These are phyloP conservation scores for Drusus annulatus DNA, from an alignment of 1,140 invertebrate genomes.

Conservation along the genomic window DNA sequence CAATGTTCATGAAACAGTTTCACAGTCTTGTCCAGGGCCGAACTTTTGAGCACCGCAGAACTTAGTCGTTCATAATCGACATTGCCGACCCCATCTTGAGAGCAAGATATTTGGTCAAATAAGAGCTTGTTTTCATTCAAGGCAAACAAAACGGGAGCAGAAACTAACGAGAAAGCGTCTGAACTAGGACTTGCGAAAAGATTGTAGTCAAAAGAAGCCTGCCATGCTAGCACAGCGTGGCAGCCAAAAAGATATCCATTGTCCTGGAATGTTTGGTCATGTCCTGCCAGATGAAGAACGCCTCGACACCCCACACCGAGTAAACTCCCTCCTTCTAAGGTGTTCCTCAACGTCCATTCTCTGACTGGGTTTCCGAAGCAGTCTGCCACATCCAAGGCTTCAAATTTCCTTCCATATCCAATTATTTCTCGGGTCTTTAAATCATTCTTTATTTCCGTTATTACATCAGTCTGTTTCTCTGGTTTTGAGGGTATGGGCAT, in stretches of 20 bases:
- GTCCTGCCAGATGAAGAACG: conserved; percentile 83
- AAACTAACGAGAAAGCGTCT: conserved; percentile 77
- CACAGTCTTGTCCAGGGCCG: conserved; percentile 76
- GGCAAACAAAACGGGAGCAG: conserved; percentile 85
- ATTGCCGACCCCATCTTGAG: conserved; percentile 76
- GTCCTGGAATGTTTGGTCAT: conserved; percentile 75
- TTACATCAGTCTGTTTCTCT: conserved; percentile 66
- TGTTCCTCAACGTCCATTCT: conserved; percentile 89
- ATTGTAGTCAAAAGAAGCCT: conserved; percentile 78
- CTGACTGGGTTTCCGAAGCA: conserved; percentile 76
- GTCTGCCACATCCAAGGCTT: conserved; percentile 67
- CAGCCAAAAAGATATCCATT: conserved; percentile 88
- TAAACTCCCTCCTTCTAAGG: conserved; percentile 82
- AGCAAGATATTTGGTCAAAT: conserved; percentile 78
- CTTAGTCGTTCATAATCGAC: conserved; percentile 76
- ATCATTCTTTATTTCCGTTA: conserved; percentile 58
- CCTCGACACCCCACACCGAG: conserved; percentile 88
- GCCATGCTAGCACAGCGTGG: conserved; percentile 87
- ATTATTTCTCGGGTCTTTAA: conserved; percentile 63
- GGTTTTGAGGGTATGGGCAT: conserved; percentile 81
- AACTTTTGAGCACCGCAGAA: conserved; percentile 70
- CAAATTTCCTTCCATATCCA: conserved; percentile 50
- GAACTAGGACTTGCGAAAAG: conserved; percentile 66
- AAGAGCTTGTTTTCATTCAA: conserved; percentile 79
- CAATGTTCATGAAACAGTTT: conserved; percentile 81